Conservation (phyloP, 2,888 invertebrate genomes). For the Aplocera efformata region DNA sequence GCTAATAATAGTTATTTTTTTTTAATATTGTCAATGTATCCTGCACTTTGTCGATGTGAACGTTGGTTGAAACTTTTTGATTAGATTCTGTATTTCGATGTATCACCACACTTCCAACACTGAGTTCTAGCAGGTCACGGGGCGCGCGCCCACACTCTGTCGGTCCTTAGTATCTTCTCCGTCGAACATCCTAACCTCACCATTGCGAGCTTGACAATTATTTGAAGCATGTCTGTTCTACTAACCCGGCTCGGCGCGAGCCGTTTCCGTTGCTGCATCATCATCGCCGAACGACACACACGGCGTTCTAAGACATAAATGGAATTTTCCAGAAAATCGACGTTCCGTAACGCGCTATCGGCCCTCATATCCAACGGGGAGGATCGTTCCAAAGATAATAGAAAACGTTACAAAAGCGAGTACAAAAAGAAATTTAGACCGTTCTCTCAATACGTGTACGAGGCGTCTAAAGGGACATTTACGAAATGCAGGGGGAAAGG, state of each 20-base stretch:
- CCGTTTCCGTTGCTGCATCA: constrained; percentile 75
- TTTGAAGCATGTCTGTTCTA: constrained; percentile 77
- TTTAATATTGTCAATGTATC: constrained; percentile 62
- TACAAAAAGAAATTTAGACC: constrained; percentile 91
- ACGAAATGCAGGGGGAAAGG: constrained; percentile 82
- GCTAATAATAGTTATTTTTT: constrained; percentile 56
- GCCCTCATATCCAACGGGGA: constrained; percentile 80
- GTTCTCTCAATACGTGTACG: constrained; percentile 89
- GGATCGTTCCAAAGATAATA: constrained; percentile 82
- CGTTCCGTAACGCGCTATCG: constrained; percentile 81
- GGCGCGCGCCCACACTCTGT: constrained; percentile 59
- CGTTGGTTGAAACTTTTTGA: constrained; percentile 68
- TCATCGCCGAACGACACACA: constrained; percentile 57
- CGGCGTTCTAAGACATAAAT: constrained; percentile 76
- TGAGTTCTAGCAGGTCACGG: constrained; percentile 49
- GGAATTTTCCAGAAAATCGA: constrained; percentile 81
- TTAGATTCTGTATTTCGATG: constrained; percentile 76
- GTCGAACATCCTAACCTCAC: constrained; percentile 72
- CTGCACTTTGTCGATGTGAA: constrained; percentile 72
- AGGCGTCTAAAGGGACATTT: constrained; percentile 85
- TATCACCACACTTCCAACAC: constrained; percentile 73
- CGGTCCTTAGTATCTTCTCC: constrained; percentile 65
- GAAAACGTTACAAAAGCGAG: constrained; percentile 87
- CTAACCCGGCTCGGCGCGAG: constrained; percentile 76
- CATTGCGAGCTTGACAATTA: constrained; percentile 78